phyloP scores from a whole-genome alignment of 2,113 vertebrate species.

The Dunckerocampus dactyliophorus region DNA sequence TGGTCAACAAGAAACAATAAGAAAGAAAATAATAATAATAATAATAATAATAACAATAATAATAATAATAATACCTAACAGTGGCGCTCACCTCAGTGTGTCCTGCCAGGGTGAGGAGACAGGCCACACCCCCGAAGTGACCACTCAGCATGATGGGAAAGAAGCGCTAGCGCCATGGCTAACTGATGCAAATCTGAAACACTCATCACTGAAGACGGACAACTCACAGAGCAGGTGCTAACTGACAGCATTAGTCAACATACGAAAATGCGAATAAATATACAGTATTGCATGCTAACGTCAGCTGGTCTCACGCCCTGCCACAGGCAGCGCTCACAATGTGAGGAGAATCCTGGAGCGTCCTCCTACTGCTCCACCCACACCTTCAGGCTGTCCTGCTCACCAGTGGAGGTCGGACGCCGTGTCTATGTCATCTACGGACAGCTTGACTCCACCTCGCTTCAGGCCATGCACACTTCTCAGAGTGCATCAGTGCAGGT shows the following conservation, averaged over 20 bases:
- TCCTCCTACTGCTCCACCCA: conserved; percentile 48
- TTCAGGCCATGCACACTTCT: background rate
- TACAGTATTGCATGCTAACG: no score
- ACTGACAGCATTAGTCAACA: no score
- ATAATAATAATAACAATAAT: conserved; percentile 1
- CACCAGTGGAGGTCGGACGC: conserved; percentile 34
- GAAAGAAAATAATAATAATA: background rate
- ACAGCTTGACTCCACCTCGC: conserved; percentile 31
- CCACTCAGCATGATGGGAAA: conserved; percentile 48
- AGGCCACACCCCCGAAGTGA: conserved; percentile 69
- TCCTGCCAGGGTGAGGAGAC: conserved; percentile 60
- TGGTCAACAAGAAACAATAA: conserved; percentile 49
- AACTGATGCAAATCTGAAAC: conserved; percentile 39
- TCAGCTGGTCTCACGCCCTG: background rate
- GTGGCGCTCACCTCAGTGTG: background rate
- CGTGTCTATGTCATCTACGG: conserved; percentile 35
- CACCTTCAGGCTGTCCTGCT: conserved; percentile 45
- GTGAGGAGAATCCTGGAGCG: background rate
- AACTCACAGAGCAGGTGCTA: conserved; percentile 28
- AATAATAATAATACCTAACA: background rate
- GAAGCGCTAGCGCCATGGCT: conserved; percentile 22
- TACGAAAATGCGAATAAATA: no score
- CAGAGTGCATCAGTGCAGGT: background rate
- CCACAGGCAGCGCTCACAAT: conserved; percentile 24
- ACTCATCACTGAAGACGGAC: conserved; percentile 23